Conservation (phyloP, 2,113 vertebrate species). For the Furnarius figulus region DNA sequence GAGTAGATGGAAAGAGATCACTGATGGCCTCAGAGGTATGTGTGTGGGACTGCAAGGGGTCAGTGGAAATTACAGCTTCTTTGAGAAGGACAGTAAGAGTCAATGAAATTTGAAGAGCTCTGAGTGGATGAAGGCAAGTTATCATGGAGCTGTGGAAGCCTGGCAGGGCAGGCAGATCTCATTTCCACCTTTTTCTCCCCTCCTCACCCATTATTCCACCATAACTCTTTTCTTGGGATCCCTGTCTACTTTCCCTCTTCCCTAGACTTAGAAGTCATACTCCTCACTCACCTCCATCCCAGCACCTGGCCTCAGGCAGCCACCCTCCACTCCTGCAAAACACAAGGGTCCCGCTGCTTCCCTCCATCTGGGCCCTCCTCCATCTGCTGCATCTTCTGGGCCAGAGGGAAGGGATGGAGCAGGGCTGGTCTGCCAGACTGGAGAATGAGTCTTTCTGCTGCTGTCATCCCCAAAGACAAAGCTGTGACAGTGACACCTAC, state of each 20-base stretch:
- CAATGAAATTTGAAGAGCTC: background rate
- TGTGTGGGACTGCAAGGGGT: background rate
- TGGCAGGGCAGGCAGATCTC: background rate
- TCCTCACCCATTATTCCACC: background rate
- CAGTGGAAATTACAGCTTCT: background rate
- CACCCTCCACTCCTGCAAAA: background rate
- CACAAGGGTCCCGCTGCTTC: background rate
- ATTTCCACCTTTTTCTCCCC: background rate
- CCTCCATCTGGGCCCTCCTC: background rate
- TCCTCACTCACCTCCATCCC: background rate
- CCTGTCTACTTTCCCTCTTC: background rate
- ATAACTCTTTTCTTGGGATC: background rate
- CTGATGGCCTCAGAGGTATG: background rate
- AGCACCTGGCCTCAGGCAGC: background rate
- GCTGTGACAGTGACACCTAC: background rate
- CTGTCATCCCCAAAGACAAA: background rate
- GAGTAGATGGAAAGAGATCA: background rate
- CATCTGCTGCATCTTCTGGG: background rate
- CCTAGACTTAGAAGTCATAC: background rate
- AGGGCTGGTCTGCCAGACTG: background rate
- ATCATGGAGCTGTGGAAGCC: background rate
- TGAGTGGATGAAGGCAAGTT: background rate
- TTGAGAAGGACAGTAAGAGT: background rate
- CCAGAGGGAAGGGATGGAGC: background rate
- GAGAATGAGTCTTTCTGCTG: background rate